These are phyloP conservation scores for Pseudomyrmex pallidus DNA, from an alignment of 1,140 invertebrate genomes.

Conservation along the genomic window DNA sequence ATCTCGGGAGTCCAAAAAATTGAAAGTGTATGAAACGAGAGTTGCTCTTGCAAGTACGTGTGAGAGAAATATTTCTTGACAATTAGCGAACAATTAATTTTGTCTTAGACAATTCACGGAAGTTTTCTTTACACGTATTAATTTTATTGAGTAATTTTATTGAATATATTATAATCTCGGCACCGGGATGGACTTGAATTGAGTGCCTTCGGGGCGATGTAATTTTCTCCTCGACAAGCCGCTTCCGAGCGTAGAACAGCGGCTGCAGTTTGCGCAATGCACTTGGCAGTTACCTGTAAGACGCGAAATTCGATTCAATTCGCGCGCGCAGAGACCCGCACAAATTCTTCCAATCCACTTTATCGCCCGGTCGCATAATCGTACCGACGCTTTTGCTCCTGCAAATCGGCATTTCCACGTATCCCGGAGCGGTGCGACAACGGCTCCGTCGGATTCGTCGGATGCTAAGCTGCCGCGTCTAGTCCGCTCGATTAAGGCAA, in stretches of 20 bases:
- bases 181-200: not conserved
- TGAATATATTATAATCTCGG: too few species aligned
- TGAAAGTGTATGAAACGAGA: too few species aligned
- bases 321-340: not conserved
- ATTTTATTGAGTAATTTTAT: too few species aligned
- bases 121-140: too few species aligned
- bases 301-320: not conserved
- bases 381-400: not conserved
- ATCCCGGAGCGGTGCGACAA: constrained; percentile 32
- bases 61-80: too few species aligned
- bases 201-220: not conserved
- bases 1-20: too few species aligned
- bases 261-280: constrained; percentile 3
- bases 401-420: constrained; percentile 43
- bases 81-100: too few species aligned
- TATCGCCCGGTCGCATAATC: constrained; percentile 28
- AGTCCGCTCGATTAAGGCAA: constrained; percentile 70
- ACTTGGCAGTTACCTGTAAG: constrained; percentile 6
- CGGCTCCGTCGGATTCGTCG: constrained; percentile 15
- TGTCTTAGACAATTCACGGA: too few species aligned
- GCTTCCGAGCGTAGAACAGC: not conserved
- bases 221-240: not conserved
- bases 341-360: constrained; percentile 50
- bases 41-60: too few species aligned
- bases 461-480: constrained; percentile 12